Evolutionary conservation across 1,140 invertebrate genomes (phyloP), one percentile per base, ranked within the genome.

Genomic region (Chironomus striatipennis): DNA sequence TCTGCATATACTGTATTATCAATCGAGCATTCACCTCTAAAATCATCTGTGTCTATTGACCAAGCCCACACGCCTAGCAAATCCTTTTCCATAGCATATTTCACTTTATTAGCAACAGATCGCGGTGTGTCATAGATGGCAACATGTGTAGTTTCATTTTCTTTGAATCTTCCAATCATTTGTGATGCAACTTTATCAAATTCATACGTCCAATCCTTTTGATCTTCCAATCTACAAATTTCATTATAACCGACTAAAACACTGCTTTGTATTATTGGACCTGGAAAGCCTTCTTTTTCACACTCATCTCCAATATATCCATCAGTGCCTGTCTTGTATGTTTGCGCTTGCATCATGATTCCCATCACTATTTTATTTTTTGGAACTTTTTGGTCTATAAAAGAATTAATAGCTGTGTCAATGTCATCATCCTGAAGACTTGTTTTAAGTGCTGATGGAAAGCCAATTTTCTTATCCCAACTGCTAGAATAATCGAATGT

Each of bases 211-310:
- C 65, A 70, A 17, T 20, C 8, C 7, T 70, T 70, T 70, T 70
- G n/a, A 17, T 20, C 7, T 20, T 20, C 18, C 21, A 20, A 1
- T 7, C 9, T 18, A 12, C 65, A 75, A 79, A 88, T 87, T 83
- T 91, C 90, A 80, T 91, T 91, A 77, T 90, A 93, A 17, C 90
- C 88, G 78, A 91, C 84, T 77, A 90, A 89, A n/a, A 90, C 90
- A 76, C 86, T 83, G 79, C 90, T 86, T 21, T 81, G 79, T 0
- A 88, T 91, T 73, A 86, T 89, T 10, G 86, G 85, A 1, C 90
- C 90, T 77, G 87, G 85, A 42, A 87, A 87, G 15, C 80, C 81
- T 7, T 81, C 81, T 34, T 79, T 57, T 3, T 83, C 80, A 0
- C 75, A 1, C 34, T 79, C 77, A n/a, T 85, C 75, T 77, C 77